Conservation (phyloP, 2,888 invertebrate species). For the Rosalia funebris region DNA sequence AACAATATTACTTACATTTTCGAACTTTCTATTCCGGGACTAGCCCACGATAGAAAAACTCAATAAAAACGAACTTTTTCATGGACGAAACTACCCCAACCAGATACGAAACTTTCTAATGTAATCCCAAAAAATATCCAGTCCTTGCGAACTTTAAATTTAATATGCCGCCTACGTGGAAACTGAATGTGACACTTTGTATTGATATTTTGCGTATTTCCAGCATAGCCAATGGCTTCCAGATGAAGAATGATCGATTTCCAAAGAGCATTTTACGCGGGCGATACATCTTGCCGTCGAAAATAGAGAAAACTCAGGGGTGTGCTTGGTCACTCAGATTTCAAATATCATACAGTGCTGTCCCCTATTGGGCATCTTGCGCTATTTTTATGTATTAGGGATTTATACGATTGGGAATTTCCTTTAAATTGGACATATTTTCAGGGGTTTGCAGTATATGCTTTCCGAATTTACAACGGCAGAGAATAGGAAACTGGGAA, state of each 20-base stretch:
- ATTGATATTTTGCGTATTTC: slow-evolving; percentile 21
- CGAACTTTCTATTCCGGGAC: too few relatives aligned
- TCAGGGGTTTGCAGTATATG: slow-evolving; percentile 8
- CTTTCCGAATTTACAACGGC: slow-evolving; percentile 18
- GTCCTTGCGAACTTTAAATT: slow-evolving; percentile 35
- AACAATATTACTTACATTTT: too few relatives aligned
- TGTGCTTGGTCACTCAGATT: slow-evolving; percentile 46
- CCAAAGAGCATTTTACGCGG: slow-evolving; percentile 30
- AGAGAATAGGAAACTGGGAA: too few relatives aligned
- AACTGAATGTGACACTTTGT: slow-evolving; percentile 37
- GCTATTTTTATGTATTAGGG: slow-evolving; percentile 24
- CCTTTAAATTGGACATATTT: slow-evolving; percentile 14
- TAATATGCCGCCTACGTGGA: slow-evolving; percentile 33
- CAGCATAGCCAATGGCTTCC: slow-evolving; percentile 19
- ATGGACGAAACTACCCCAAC: background rate
- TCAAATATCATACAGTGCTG: slow-evolving; percentile 30
- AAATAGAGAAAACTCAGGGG: slow-evolving; percentile 37
- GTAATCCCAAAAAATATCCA: slow-evolving; percentile 27
- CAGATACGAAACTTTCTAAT: slow-evolving; percentile 32
- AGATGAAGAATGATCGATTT: slow-evolving; percentile 44
- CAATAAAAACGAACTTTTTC: slow-evolving; percentile 19
- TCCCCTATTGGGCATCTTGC: slow-evolving; percentile 15
- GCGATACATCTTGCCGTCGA: slow-evolving; percentile 33
- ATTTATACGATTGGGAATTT: slow-evolving; percentile 25
- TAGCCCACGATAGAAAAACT: too few relatives aligned